phyloP scores from a whole-genome alignment of 2,888 invertebrate species.

The Sphinx pinastri region DNA sequence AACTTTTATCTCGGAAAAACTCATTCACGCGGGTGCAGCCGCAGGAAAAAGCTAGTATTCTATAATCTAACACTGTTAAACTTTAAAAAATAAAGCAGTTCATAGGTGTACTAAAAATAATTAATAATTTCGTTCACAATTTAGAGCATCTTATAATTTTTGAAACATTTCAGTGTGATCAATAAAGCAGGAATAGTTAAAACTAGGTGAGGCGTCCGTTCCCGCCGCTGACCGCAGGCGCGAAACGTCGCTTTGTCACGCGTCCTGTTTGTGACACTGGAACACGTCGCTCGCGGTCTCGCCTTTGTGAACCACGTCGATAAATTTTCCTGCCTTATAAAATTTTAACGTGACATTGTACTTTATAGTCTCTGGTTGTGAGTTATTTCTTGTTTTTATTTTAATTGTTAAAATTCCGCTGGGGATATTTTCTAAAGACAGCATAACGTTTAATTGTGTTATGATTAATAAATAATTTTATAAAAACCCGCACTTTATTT shows the following conservation, averaged over 20 bases:
- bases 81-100: too few relatives aligned
- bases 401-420: not conserved
- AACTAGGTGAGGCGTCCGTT: not conserved
- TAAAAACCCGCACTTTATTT: too few relatives aligned
- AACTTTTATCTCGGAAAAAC: too few relatives aligned
- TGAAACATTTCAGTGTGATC: not conserved
- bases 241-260: constrained; percentile 7
- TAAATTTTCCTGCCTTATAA: not conserved
- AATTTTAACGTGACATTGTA: not conserved
- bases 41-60: too few relatives aligned
- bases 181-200: not conserved
- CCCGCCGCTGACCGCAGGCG: not conserved
- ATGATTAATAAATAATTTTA: too few relatives aligned
- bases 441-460: too few relatives aligned
- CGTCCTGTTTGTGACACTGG: constrained; percentile 18
- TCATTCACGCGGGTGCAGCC: too few relatives aligned
- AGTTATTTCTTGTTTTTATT: not conserved
- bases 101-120: too few relatives aligned
- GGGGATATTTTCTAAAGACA: too few relatives aligned
- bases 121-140: too few relatives aligned
- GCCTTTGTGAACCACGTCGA: not conserved
- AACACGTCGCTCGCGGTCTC: constrained; percentile 2
- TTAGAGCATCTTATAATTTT: too few relatives aligned
- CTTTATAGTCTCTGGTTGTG: not conserved
- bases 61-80: too few relatives aligned